Conservation (phyloP, 2,113 vertebrate genomes). For the Calonectris borealis region DNA sequence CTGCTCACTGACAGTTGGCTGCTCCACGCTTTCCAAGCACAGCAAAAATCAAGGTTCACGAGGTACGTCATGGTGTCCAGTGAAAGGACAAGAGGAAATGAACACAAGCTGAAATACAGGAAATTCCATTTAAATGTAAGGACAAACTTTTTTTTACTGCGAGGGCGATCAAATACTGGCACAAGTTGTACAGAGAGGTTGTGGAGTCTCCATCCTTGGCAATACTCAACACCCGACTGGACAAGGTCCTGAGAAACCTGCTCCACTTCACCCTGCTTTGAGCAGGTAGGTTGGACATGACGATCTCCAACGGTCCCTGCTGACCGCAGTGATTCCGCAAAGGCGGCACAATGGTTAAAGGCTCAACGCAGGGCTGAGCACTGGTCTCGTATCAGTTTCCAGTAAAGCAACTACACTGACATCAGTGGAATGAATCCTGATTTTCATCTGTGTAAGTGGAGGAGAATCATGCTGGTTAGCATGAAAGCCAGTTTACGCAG, state of each 20-base stretch:
- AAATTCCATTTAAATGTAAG: background rate
- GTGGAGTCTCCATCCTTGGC: background rate
- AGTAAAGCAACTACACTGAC: background rate
- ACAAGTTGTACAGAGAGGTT: background rate
- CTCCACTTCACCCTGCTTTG: background rate
- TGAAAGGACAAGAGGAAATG: background rate
- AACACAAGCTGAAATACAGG: background rate
- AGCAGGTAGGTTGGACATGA: background rate
- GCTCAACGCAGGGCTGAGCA: fast-evolving
- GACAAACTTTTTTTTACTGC: background rate
- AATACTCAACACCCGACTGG: background rate
- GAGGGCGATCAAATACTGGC: background rate
- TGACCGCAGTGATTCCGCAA: fast-evolving
- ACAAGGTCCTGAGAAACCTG: background rate
- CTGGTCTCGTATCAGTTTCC: background rate
- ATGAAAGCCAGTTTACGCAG: background rate
- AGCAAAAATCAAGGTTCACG: background rate
- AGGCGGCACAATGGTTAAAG: background rate
- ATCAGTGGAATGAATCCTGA: background rate
- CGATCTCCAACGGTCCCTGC: background rate
- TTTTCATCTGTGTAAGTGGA: background rate
- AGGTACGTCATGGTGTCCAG: background rate
- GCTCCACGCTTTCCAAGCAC: background rate
- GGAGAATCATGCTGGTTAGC: background rate
- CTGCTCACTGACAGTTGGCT: background rate